Percentiles rank a stretch among this genome's conserved stretches.
Evolutionary conservation across 2,113 vertebrate species (phyloP).

Genomic region (Saguinus imperator): DNA sequence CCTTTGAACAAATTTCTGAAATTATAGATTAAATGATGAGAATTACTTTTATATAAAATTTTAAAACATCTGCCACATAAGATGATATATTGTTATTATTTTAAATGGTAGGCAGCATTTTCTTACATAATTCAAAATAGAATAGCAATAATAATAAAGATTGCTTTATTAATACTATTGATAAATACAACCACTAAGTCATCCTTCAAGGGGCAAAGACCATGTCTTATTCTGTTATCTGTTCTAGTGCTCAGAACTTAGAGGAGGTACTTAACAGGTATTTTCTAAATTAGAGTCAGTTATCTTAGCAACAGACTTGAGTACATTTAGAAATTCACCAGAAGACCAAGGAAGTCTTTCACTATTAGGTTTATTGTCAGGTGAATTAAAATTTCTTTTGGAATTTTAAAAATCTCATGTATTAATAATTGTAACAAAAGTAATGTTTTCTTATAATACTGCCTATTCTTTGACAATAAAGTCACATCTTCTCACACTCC

Average conservation of each 20-base stretch:
- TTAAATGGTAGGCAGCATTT: background rate
- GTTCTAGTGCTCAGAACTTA: background rate
- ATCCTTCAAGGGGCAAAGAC: background rate
- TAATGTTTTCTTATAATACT: background rate
- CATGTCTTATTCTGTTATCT: background rate
- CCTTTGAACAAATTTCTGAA: background rate
- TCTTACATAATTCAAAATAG: background rate
- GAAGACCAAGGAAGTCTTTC: background rate
- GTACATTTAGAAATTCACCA: background rate
- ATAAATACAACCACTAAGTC: background rate
- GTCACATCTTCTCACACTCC: background rate
- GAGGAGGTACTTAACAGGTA: background rate
- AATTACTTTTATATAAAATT: background rate
- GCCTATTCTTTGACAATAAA: background rate
- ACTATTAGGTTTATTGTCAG: background rate
- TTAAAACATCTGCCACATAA: background rate
- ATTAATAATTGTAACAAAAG: conserved; percentile 9
- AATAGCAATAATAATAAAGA: background rate
- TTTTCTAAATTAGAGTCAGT: background rate
- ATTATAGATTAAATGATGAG: background rate
- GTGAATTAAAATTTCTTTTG: background rate
- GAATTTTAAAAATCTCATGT: background rate
- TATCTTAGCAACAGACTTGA: background rate
- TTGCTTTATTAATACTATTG: background rate
- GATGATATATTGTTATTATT: background rate